Conservation (phyloP, 2,113 vertebrate genomes). For the Dipodomys stephensi region DNA sequence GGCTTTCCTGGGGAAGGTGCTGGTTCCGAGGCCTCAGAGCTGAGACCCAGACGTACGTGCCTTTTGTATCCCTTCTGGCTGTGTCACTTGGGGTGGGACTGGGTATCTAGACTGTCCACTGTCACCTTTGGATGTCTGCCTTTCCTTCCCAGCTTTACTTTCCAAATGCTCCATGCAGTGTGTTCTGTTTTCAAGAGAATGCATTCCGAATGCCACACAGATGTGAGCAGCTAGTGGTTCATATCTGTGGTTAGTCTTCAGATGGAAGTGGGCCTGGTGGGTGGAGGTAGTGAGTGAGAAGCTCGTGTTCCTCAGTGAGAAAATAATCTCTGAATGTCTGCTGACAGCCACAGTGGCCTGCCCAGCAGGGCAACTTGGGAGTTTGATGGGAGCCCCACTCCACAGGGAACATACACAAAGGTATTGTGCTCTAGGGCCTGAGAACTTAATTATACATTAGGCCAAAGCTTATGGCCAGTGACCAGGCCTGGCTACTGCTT, state of each 20-base stretch:
- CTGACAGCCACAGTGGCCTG: fast-evolving
- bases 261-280: not conserved
- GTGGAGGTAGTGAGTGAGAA: not conserved
- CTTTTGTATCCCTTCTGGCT: slow-evolving; percentile 38
- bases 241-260: not conserved
- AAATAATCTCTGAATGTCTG: not conserved
- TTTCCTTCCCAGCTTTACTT: slow-evolving; percentile 58
- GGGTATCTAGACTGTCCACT: slow-evolving; percentile 82
- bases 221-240: no score
- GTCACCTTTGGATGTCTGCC: slow-evolving; percentile 61
- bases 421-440: not conserved
- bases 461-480: not conserved
- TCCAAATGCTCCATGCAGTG: slow-evolving; percentile 78
- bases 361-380: fast-evolving
- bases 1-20: slow-evolving; percentile 83
- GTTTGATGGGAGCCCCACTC: not conserved
- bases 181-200: slow-evolving; percentile 59
- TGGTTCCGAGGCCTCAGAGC: slow-evolving; percentile 83
- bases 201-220: not conserved
- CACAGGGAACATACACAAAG: fast-evolving
- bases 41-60: slow-evolving; percentile 89
- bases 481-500: not conserved
- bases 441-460: not conserved
- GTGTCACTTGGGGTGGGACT: slow-evolving; percentile 31
- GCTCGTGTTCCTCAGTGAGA: slow-evolving; percentile 44